A percentile compares a stretch with the other conserved stretches of the same genome.
phyloP scores from a whole-genome alignment of 1,140 invertebrate genomes.

The Bombus breviceps region DNA sequence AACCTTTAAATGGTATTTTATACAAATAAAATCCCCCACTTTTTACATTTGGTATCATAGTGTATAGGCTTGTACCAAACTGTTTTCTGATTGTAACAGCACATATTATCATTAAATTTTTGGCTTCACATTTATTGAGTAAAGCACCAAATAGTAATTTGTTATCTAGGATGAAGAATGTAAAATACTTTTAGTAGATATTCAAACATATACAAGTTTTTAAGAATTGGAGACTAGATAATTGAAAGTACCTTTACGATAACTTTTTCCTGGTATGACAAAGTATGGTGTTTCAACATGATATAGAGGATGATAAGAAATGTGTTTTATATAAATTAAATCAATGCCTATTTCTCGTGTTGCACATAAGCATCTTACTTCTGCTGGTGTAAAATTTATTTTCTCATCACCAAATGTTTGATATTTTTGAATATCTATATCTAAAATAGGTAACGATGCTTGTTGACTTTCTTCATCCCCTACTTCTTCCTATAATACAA shows the following conservation, averaged over 20 bases:
- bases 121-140: conserved; percentile 58
- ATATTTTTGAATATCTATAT: conserved; percentile 24
- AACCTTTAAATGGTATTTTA: conserved; percentile 66
- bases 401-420: conserved; percentile 46
- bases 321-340: conserved; percentile 62
- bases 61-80: conserved; percentile 55
- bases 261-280: conserved; percentile 41
- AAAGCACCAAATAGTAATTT: conserved; percentile 67
- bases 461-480: conserved; percentile 18
- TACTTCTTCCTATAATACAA: conserved; percentile 15
- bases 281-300: conserved; percentile 64
- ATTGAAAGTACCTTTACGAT: conserved; percentile 56
- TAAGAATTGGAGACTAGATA: neutral
- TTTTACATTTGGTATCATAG: conserved; percentile 62
- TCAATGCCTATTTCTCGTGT: conserved; percentile 57
- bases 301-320: conserved; percentile 53
- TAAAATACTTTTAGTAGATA: conserved; percentile 7
- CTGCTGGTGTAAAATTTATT: conserved; percentile 55
- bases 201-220: neutral
- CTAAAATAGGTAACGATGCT: neutral
- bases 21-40: conserved; percentile 71
- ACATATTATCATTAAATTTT: conserved; percentile 67
- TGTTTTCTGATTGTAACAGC: conserved; percentile 42
- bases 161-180: conserved; percentile 55
- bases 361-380: conserved; percentile 37